A percentile compares a stretch with the other conserved stretches of the same genome.
These are phyloP conservation scores for Bellardia pandia DNA, from an alignment of 2,888 invertebrate genomes.

Conservation along the genomic window DNA sequence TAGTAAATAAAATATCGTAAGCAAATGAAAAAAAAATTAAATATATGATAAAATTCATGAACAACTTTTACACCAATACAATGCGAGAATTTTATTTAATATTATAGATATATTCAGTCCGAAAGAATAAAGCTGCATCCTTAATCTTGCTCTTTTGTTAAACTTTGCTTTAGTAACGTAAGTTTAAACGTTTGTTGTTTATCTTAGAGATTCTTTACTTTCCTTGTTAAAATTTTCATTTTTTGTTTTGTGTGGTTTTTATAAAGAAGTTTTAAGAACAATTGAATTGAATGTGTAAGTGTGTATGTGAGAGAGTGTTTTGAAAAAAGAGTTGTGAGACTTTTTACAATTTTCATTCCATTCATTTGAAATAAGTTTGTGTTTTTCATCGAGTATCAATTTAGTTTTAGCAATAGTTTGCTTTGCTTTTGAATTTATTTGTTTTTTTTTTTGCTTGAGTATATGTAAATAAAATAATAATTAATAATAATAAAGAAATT, in stretches of 20 bases:
- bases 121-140: not conserved
- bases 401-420: constrained; percentile 52
- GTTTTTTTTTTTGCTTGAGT: constrained; percentile 25
- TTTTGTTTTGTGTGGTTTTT: constrained; percentile 7
- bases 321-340: not conserved
- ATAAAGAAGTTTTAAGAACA: constrained; percentile 35
- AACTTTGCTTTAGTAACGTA: constrained; percentile 9
- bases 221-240: not conserved
- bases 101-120: no score
- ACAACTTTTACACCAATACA: no score
- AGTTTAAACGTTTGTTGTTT: constrained; percentile 6
- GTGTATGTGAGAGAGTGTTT: constrained; percentile 3
- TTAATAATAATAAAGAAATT: constrained; percentile 63
- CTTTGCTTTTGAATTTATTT: not conserved
- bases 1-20: no score
- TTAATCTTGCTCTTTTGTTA: not conserved
- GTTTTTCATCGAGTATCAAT: constrained; percentile 24
- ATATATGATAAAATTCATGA: no score
- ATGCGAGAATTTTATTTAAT: no score
- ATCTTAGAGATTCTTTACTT: not conserved
- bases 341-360: constrained; percentile 33
- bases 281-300: constrained; percentile 28
- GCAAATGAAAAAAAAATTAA: no score
- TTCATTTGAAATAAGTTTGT: constrained; percentile 11
- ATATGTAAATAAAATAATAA: constrained; percentile 61